phyloP scores from a whole-genome alignment of 2,888 invertebrate species.

The Eupithecia insigniata region DNA sequence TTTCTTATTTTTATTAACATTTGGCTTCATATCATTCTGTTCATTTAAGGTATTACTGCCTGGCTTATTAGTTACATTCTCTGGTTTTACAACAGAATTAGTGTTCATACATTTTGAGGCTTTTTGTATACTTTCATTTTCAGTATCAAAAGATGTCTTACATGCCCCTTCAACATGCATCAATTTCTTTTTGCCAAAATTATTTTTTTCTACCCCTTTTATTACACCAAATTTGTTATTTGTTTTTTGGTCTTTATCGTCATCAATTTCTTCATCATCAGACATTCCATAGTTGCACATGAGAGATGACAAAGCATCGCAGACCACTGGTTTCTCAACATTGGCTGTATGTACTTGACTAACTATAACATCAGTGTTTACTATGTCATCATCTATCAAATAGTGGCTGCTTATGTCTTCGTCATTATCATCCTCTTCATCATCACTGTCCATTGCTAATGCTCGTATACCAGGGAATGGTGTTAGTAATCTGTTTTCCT shows the following conservation, averaged over 20 bases:
- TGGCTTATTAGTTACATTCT: not conserved
- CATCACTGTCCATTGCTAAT: constrained; percentile 56
- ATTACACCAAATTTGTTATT: not conserved
- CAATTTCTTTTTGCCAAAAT: not conserved
- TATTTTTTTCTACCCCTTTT: constrained; percentile 1
- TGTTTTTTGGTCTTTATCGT: constrained; percentile 6
- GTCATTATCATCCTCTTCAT: constrained; percentile 41
- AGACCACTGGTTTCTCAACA: constrained; percentile 60
- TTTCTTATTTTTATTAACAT: not conserved
- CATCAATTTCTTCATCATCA: constrained; percentile 74
- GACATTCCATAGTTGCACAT: constrained; percentile 84
- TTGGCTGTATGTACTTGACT: not conserved
- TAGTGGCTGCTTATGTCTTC: constrained; percentile 46
- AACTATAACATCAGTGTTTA: constrained; percentile 1
- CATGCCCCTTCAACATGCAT: not conserved
- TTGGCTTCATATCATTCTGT: not conserved
- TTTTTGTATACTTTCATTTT: not conserved
- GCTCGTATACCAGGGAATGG: constrained; percentile 80
- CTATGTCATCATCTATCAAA: constrained; percentile 67
- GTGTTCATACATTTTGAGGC: not conserved
- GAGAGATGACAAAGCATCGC: constrained; percentile 83
- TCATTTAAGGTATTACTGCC: not conserved
- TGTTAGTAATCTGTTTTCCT: constrained; percentile 64
- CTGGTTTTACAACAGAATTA: not conserved
- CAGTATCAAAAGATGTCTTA: not conserved